Evolutionary conservation across 1,140 invertebrate species (phyloP).

Genomic region (Aphelinus atriplicis): DNA sequence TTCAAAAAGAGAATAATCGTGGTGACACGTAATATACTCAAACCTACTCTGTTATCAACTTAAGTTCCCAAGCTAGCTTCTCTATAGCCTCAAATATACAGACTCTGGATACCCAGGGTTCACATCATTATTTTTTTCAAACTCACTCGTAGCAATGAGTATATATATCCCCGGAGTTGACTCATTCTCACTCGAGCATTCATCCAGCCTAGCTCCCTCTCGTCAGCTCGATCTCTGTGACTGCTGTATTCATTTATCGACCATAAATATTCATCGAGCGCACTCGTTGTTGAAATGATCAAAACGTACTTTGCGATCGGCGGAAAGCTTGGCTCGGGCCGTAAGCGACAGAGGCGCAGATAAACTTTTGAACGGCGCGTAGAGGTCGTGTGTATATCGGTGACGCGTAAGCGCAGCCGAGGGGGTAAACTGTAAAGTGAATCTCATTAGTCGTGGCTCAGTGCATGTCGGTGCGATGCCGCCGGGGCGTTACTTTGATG

Average conservation of each 20-base stretch:
- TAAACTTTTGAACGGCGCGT: not conserved
- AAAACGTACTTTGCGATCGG: constrained; percentile 38
- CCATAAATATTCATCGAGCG: constrained; percentile 27
- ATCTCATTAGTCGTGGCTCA: constrained; percentile 64
- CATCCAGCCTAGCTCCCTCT: too few relatives aligned
- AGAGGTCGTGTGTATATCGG: not conserved
- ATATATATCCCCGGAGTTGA: too few relatives aligned
- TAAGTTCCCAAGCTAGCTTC: too few relatives aligned
- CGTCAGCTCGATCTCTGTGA: too few relatives aligned
- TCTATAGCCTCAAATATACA: too few relatives aligned
- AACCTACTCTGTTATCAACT: too few relatives aligned
- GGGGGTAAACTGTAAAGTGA: constrained; percentile 62
- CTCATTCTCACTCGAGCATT: too few relatives aligned
- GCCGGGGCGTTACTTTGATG: constrained; percentile 62
- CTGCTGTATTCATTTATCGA: not conserved
- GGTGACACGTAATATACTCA: too few relatives aligned
- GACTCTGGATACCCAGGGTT: too few relatives aligned
- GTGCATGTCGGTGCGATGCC: constrained; percentile 47
- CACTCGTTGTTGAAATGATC: constrained; percentile 46
- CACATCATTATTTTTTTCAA: too few relatives aligned
- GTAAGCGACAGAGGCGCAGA: not conserved
- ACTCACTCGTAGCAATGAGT: too few relatives aligned
- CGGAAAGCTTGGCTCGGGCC: not conserved
- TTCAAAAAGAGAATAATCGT: too few relatives aligned
- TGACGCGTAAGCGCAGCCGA: constrained; percentile 44